Evolutionary conservation across 2,888 invertebrate genomes (phyloP), one percentile per base, ranked within the genome.

Genomic region (Pyrrhia umbra): DNA sequence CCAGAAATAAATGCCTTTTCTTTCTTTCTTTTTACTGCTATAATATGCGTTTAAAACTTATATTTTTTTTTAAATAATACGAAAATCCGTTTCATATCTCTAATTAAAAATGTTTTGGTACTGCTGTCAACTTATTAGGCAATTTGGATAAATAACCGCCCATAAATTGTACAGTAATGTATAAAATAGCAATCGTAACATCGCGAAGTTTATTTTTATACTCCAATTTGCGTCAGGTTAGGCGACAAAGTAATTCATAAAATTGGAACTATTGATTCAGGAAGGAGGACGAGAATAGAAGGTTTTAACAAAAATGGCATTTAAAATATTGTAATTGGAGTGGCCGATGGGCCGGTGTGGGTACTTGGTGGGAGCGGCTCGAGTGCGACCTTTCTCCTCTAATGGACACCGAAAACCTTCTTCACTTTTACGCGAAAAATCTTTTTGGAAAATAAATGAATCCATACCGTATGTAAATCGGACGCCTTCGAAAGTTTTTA

Each of bases 401-500:
- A 92, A 93, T 92, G 91, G 92, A 92, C 86, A 89, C 90, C 87
- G 85, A 88, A 88, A 89, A 90, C 88, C 90, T 89, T 88, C 88
- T 86, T 85, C 88, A 88, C 89, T 91, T 90, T 91, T 90, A 90
- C 89, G 88, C 85, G 90, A 89, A 90, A 91, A 93, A 91, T 90
- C 91, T 92, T 92, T 87, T 92, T 84, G 88, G 87, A 89, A 92
- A 93, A 93, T 92, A 92, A 93, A 92, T 92, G 93, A 93, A 92
- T 92, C 92, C 91, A 91, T 91, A 91, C 91, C 92, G 93, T 94
- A 93, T 93, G 93, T 92, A 93, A 94, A 93, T 94, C 90, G 90
- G 90, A 89, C 88, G 85, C 87, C 90, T 89, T 89, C 85, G 88
- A 92, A 94, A 94, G 93, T 94, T 95, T 95, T 94, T 94, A 94